Percentiles rank a stretch among this genome's conserved stretches.
Evolutionary conservation across 2,797 vertebrate species (phyloP).

Genomic region (Cichlasoma orientale): DNA sequence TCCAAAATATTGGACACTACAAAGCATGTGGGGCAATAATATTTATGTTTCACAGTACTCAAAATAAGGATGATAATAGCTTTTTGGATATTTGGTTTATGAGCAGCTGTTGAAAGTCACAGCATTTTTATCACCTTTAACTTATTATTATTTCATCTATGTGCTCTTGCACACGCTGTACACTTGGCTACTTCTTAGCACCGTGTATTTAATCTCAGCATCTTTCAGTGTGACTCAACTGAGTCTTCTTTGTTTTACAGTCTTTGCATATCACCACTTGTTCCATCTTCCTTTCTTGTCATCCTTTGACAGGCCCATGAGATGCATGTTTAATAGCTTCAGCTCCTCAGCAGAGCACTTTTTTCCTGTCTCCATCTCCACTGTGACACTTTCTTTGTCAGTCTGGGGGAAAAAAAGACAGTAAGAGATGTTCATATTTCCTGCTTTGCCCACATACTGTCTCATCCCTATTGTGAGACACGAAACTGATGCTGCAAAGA

Average conservation of each 20-base stretch:
- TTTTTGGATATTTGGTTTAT: not conserved
- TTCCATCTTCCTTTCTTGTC: conserved; percentile 2
- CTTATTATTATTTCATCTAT: not conserved
- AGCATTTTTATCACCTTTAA: not conserved
- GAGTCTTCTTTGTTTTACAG: not conserved
- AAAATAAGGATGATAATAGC: not conserved
- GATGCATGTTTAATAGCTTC: conserved; percentile 6
- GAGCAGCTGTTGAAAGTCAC: not conserved
- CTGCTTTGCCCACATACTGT: not conserved
- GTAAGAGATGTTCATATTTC: not conserved
- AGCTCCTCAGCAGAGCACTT: not conserved
- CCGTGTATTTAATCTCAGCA: not conserved
- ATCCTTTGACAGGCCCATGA: conserved; percentile 14
- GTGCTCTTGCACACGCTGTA: not conserved
- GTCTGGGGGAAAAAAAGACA: not conserved
- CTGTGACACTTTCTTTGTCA: not conserved
- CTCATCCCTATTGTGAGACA: not conserved
- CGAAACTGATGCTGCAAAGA: not conserved
- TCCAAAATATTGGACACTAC: too few relatives aligned
- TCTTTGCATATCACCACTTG: not conserved
- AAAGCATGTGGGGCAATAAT: not conserved
- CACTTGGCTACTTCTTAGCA: not conserved
- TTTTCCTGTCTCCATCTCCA: not conserved
- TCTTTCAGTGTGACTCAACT: not conserved
- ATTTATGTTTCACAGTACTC: not conserved